Percentiles rank a stretch among this genome's conserved stretches.
Conservation (phyloP, 2,797 vertebrate species). For the Bovichtus diacanthus region DNA sequence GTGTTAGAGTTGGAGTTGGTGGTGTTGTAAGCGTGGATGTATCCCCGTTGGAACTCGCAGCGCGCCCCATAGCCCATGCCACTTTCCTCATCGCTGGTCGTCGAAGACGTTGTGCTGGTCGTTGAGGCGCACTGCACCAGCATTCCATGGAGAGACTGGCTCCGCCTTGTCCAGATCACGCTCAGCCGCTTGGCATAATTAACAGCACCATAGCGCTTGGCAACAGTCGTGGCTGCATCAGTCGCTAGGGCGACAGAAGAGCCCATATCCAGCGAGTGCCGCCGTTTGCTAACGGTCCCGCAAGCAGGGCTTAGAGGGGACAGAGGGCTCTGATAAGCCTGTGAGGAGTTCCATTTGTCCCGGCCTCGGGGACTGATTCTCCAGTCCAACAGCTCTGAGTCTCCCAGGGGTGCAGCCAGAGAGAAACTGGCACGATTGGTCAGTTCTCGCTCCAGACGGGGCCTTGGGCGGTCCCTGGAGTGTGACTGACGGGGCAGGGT, state of each 20-base stretch:
- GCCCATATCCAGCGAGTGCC: constrained; percentile 81
- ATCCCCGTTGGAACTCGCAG: constrained; percentile 73
- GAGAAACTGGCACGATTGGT: constrained; percentile 78
- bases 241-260: constrained; percentile 80
- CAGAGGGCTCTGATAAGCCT: constrained; percentile 79
- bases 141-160: constrained; percentile 93
- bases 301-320: constrained; percentile 67
- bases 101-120: constrained; percentile 73
- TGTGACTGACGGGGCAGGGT: constrained; percentile 81
- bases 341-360: constrained; percentile 83
- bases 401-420: constrained; percentile 73
- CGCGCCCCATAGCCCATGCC: constrained; percentile 43
- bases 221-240: constrained; percentile 79
- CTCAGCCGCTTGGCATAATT: constrained; percentile 91
- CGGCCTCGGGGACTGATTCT: constrained; percentile 65
- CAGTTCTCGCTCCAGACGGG: constrained; percentile 74
- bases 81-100: constrained; percentile 71
- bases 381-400: constrained; percentile 76
- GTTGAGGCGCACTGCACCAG: constrained; percentile 87
- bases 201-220: constrained; percentile 86
- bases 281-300: constrained; percentile 72
- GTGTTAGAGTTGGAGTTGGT: constrained; percentile 86
- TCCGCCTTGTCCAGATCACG: constrained; percentile 92
- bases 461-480: constrained; percentile 73
- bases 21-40: constrained; percentile 84